Evolutionary conservation across 1,140 invertebrate genomes (phyloP).

Genomic region (Limonius californicus): DNA sequence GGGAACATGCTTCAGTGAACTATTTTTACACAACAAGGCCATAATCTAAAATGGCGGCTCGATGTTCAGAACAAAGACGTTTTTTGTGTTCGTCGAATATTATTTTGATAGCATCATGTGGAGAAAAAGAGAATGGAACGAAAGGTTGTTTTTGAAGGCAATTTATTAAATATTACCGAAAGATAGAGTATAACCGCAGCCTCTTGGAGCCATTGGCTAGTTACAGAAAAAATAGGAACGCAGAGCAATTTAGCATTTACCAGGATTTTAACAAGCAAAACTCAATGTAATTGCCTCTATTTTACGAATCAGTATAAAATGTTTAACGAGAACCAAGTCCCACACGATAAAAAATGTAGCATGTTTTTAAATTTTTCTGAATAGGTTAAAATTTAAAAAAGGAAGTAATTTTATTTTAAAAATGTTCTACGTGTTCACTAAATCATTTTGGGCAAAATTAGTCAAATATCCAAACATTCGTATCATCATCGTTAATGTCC

Average conservation of each 20-base stretch:
- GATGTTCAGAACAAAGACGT: slow-evolving; percentile 26
- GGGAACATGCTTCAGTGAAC: slow-evolving; percentile 40
- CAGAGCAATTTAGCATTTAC: no score
- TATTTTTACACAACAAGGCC: slow-evolving; percentile 41
- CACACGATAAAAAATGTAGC: no score
- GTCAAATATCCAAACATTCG: no score
- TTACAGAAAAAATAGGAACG: neutral
- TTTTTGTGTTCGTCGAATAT: slow-evolving; percentile 25
- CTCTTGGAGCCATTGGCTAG: neutral
- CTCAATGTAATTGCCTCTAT: no score
- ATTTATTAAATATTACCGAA: slow-evolving; percentile 19
- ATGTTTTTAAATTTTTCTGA: no score
- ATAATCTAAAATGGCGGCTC: slow-evolving; percentile 39
- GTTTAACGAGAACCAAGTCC: no score
- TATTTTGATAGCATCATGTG: slow-evolving; percentile 20
- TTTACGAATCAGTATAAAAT: no score
- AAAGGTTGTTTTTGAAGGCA: slow-evolving; percentile 22
- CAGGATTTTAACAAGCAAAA: neutral
- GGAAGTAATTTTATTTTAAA: no score
- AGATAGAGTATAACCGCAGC: neutral
- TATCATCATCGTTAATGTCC: no score
- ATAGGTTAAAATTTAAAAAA: no score
- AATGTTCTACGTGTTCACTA: no score
- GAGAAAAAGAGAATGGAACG: slow-evolving; percentile 15
- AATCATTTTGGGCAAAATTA: no score